These are phyloP conservation scores for Drosophila suboccidentalis DNA, from an alignment of 2,888 invertebrate genomes.

Conservation along the genomic window DNA sequence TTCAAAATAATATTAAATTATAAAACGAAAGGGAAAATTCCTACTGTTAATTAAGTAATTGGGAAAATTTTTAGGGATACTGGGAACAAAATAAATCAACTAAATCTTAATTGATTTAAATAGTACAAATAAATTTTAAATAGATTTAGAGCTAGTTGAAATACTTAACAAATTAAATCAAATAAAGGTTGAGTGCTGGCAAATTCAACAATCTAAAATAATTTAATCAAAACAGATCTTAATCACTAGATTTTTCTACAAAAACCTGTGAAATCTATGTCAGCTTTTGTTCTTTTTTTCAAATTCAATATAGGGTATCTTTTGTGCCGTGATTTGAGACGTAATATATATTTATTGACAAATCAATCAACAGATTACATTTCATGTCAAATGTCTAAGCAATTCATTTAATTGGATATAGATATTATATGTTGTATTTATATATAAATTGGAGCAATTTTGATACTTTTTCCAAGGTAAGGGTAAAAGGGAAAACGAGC, in stretches of 20 bases:
- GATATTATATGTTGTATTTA: background rate
- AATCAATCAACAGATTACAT: slow-evolving; percentile 13
- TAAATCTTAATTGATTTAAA: too few relatives aligned
- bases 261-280: background rate
- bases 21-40: too few relatives aligned
- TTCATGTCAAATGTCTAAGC: slow-evolving; percentile 11
- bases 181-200: too few relatives aligned
- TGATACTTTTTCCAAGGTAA: background rate
- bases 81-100: too few relatives aligned
- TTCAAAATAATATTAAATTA: too few relatives aligned
- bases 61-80: too few relatives aligned
- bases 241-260: background rate
- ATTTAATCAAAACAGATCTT: too few relatives aligned
- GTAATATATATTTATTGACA: slow-evolving; percentile 27
- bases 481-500: background rate
- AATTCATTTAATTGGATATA: slow-evolving; percentile 1
- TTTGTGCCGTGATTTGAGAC: background rate
- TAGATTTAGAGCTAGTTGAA: too few relatives aligned
- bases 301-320: background rate
- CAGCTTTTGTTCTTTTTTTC: background rate
- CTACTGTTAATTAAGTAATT: too few relatives aligned
- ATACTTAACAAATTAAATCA: too few relatives aligned
- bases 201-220: too few relatives aligned
- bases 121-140: too few relatives aligned
- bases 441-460: background rate